Evolutionary conservation across 2,797 vertebrate genomes (phyloP), one percentile per base, ranked within the genome.

Genomic region (Scarus forsteni): DNA sequence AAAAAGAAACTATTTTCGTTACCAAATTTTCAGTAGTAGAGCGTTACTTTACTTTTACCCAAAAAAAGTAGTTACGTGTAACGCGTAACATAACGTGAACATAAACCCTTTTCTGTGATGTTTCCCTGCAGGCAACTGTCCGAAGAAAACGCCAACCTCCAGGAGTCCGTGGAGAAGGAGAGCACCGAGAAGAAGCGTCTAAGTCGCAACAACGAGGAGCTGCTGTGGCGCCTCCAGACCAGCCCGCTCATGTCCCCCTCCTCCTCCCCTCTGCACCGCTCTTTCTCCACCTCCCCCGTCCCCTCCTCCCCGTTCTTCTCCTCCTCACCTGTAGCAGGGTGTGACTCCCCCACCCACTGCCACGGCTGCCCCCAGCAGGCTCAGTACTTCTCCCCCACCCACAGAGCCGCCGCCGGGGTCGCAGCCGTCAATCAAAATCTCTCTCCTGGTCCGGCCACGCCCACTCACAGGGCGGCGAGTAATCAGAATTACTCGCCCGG

Each of bases 211-310:
- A 99, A 99, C 0, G 97, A 99, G 67, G 98, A 99, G 91, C 94
- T 99, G 48, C 94, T 99, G 59, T 99, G 98, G 98, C 98, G 97
- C 60, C 96, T 99, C 36, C 97, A 99, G 89, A 96, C 96, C 1
- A 99, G 97, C 86, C 97, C 97, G 40, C 96, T 96, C 68, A 89
- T 96, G 65, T 96, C 97, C 0, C 95, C 96, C 0, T 81, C 95
- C 0, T 89, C 95, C 0, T 96, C 97, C 0, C 96, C 96, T 0
- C 92, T 96, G 55, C 96, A 97, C 81, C 95, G 90, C 58, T 94
- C 94, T 81, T 95, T 94, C 88, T 93, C 94, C 36, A 69, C 92
- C 51, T 93, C 92, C 39, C 92, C 92, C 0, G 49, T 83, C 11
- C 93, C 92, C 3, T 93, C 92, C 2, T 92, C 91, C 43, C 89